Conservation (phyloP, 2,113 vertebrate species). For the Platysteira castanea region DNA sequence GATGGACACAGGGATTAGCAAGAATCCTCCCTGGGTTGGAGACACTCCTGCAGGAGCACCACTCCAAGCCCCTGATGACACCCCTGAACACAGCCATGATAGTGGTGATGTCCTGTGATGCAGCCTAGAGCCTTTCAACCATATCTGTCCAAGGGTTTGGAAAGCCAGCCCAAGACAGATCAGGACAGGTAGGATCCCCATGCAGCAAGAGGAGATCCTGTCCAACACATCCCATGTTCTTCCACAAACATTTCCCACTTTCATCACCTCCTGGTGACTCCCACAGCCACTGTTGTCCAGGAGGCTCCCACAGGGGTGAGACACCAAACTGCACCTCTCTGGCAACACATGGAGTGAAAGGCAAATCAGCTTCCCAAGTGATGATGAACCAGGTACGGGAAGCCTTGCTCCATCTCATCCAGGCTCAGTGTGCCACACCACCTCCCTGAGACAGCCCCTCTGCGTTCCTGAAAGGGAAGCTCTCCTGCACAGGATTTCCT, state of each 20-base stretch:
- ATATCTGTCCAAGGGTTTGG: not conserved
- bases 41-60: not conserved
- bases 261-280: not conserved
- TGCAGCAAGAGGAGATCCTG: not conserved
- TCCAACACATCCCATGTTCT: not conserved
- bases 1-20: fast-evolving
- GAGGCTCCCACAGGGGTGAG: not conserved
- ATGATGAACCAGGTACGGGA: not conserved
- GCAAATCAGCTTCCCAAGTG: fast-evolving
- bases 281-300: not conserved
- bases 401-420: not conserved
- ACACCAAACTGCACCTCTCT: not conserved
- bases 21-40: not conserved
- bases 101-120: too few relatives aligned
- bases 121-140: not conserved
- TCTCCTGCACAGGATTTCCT: not conserved
- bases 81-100: not conserved
- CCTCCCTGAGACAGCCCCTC: not conserved
- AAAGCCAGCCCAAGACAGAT: not conserved
- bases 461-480: not conserved
- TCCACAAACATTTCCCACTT: not conserved
- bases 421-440: not conserved
- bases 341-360: fast-evolving
- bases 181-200: not conserved
- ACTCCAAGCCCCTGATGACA: not conserved